These are phyloP conservation scores for Axinella damicornis DNA, from an alignment of 37 sponge, comb jelly and placozoan species.

Conservation along the genomic window DNA sequence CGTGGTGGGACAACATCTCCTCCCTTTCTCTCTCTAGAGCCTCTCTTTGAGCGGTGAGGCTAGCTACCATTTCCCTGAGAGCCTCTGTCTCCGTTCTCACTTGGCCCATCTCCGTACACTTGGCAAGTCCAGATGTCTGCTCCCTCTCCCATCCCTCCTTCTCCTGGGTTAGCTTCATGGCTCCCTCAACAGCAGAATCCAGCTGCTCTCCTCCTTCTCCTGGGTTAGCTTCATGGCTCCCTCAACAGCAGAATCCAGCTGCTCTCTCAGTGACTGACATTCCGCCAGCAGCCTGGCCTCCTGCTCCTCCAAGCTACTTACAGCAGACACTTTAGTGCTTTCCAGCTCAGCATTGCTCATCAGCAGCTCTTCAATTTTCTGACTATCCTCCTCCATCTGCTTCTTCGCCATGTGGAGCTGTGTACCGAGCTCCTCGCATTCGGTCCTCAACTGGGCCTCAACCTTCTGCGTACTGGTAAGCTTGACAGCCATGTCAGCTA, in stretches of 20 bases:
- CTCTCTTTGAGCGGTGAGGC: too few species aligned
- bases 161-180: background rate
- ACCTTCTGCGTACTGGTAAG: background rate
- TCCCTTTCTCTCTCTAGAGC: slow-evolving; percentile 4
- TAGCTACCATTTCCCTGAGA: background rate
- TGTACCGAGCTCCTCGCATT: background rate
- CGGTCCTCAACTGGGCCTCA: background rate
- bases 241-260: background rate
- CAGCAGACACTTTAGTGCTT: background rate
- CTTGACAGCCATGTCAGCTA: slow-evolving; percentile 8
- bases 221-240: background rate
- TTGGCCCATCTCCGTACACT: too few species aligned
- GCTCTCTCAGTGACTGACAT: background rate
- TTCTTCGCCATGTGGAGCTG: background rate
- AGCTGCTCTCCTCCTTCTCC: background rate
- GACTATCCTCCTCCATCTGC: background rate
- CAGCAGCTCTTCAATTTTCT: background rate
- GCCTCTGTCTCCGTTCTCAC: too few species aligned
- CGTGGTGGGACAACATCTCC: background rate
- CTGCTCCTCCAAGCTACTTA: background rate
- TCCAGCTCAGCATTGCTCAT: background rate
- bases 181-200: background rate
- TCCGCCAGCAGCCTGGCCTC: background rate
- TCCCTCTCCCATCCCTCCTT: background rate
- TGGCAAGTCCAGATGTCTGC: too few species aligned